Percentiles rank a stretch among this genome's conserved stretches.
Evolutionary conservation across 2,113 vertebrate species (phyloP).

Genomic region (Opisthocomus hoazin): DNA sequence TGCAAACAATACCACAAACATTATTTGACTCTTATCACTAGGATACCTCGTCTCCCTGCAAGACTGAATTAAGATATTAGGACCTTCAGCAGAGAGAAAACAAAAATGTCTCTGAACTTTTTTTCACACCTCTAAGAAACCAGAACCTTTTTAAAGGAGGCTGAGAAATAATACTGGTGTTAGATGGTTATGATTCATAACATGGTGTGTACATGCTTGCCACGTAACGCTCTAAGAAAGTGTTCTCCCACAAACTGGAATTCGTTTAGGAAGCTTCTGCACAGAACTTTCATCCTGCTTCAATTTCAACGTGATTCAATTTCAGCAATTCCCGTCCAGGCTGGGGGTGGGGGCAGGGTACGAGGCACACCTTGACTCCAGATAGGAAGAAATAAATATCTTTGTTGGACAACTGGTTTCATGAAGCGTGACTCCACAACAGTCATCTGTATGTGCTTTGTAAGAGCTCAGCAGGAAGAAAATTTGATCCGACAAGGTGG

Average conservation of each 20-base stretch:
- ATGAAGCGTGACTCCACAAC: neutral
- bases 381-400: accelerated
- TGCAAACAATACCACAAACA: neutral
- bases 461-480: neutral
- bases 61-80: neutral
- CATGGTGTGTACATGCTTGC: accelerated
- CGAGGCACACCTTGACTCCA: neutral
- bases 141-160: neutral
- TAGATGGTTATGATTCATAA: neutral
- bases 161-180: neutral
- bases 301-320: neutral
- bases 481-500: neutral
- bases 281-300: neutral
- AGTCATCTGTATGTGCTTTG: neutral
- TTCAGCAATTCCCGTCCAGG: neutral
- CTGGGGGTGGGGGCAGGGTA: no score
- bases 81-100: neutral
- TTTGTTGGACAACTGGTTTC: neutral
- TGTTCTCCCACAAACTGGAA: neutral
- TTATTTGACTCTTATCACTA: neutral
- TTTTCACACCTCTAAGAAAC: neutral
- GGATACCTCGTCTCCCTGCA: neutral
- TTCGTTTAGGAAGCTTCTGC: neutral
- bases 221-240: neutral
- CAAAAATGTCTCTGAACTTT: neutral